Evolutionary conservation across 1,140 invertebrate genomes (phyloP).

Genomic region (Drosophila takahashii): DNA sequence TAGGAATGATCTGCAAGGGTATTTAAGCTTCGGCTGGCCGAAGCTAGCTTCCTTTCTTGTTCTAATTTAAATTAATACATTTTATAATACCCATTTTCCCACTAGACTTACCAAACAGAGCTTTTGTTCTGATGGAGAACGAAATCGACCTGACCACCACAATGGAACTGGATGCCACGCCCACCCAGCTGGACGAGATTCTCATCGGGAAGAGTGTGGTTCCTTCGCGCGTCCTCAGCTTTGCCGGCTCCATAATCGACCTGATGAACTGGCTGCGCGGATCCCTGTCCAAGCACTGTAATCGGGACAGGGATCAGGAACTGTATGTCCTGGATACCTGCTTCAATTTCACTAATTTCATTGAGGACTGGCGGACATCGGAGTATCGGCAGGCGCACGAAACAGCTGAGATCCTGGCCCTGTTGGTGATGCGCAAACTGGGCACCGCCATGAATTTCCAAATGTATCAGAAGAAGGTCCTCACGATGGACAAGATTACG

Average conservation of each 20-base stretch:
- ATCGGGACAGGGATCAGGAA: constrained; percentile 71
- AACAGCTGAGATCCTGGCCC: constrained; percentile 52
- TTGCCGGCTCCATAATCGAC: constrained; percentile 69
- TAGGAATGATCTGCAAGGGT: too few species aligned
- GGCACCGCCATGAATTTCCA: constrained; percentile 69
- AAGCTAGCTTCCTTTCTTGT: too few species aligned
- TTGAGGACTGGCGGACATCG: constrained; percentile 76
- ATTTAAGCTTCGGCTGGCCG: too few species aligned
- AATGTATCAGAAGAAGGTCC: constrained; percentile 76
- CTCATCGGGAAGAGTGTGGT: constrained; percentile 68
- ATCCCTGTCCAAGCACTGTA: constrained; percentile 72
- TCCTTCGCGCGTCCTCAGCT: constrained; percentile 67
- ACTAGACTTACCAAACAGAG: constrained; percentile 68
- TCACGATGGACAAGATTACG: constrained; percentile 56
- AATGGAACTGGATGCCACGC: constrained; percentile 50
- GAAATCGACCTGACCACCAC: constrained; percentile 69
- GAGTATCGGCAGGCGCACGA: constrained; percentile 59
- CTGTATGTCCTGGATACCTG: constrained; percentile 71
- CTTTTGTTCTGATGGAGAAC: constrained; percentile 78
- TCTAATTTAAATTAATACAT: too few species aligned
- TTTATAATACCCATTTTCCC: not conserved
- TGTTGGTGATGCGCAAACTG: constrained; percentile 71
- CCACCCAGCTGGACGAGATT: constrained; percentile 59
- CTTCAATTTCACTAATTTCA: constrained; percentile 74
- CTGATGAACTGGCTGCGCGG: constrained; percentile 74